phyloP scores from a whole-genome alignment of 2,113 vertebrate species.

The Sylvia atricapilla region DNA sequence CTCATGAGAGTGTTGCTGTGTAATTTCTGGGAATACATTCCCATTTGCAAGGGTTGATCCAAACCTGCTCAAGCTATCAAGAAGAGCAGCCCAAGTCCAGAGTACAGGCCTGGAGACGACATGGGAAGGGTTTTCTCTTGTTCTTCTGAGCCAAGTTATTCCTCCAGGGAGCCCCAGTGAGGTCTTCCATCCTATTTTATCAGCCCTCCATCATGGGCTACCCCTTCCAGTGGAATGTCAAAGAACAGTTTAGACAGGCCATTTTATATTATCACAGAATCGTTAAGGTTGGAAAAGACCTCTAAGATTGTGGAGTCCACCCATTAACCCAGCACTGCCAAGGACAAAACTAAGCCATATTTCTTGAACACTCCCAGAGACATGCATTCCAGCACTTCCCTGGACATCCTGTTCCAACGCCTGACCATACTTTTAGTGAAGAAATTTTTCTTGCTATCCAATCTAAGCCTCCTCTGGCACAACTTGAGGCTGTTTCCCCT shows the following conservation, averaged over 20 bases:
- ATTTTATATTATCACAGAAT: neutral
- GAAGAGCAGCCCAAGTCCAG: neutral
- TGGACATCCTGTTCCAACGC: neutral
- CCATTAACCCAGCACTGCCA: neutral
- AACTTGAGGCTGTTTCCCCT: neutral
- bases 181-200: neutral
- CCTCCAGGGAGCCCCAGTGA: neutral
- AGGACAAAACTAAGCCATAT: neutral
- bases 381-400: neutral
- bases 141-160: neutral
- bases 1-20: neutral
- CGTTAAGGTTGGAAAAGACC: neutral
- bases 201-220: neutral
- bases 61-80: neutral
- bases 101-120: rapidly evolving
- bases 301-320: neutral
- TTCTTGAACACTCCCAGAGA: neutral
- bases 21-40: neutral
- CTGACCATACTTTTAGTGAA: neutral
- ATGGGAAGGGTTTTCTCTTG: neutral
- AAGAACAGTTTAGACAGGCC: neutral
- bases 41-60: neutral
- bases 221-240: neutral
- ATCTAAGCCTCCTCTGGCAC: neutral
- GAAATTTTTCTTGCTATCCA: neutral